phyloP scores from a whole-genome alignment of 2,113 vertebrate genomes.

The Hydrochoerus hydrochaeris region DNA sequence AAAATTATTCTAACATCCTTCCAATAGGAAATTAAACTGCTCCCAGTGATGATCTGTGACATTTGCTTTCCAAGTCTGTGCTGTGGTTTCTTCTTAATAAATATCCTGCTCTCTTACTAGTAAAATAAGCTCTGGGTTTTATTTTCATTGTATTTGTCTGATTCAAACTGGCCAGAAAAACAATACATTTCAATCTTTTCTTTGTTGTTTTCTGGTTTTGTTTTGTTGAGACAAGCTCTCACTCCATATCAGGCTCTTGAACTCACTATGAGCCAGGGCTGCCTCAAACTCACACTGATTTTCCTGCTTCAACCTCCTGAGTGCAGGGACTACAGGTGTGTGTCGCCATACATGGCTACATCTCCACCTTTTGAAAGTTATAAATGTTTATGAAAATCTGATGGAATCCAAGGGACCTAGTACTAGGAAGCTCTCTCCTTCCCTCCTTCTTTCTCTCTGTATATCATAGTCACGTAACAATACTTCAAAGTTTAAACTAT shows the following conservation, averaged over 20 bases:
- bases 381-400: not conserved
- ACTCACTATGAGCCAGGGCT: not conserved
- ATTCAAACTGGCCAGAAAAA: slow-evolving; percentile 37
- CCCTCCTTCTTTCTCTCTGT: too few relatives aligned
- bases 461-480: not conserved
- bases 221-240: not conserved
- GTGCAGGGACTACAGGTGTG: not conserved
- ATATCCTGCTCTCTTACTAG: not conserved
- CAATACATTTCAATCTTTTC: slow-evolving; percentile 8
- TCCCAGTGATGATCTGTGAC: not conserved
- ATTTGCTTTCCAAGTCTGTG: slow-evolving; percentile 2
- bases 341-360: not conserved
- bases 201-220: not conserved
- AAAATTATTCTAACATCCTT: not conserved
- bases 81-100: not conserved
- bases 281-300: not conserved
- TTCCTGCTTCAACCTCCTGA: not conserved
- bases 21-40: not conserved
- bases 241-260: not conserved
- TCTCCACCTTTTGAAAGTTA: slow-evolving; percentile 17
- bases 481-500: not conserved
- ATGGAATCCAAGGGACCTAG: not conserved
- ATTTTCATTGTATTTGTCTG: slow-evolving; percentile 46
- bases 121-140: slow-evolving; percentile 41
- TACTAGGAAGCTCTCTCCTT: not conserved